Conservation (phyloP, 2,888 invertebrate genomes). For the Cryptocephalus moraei region DNA sequence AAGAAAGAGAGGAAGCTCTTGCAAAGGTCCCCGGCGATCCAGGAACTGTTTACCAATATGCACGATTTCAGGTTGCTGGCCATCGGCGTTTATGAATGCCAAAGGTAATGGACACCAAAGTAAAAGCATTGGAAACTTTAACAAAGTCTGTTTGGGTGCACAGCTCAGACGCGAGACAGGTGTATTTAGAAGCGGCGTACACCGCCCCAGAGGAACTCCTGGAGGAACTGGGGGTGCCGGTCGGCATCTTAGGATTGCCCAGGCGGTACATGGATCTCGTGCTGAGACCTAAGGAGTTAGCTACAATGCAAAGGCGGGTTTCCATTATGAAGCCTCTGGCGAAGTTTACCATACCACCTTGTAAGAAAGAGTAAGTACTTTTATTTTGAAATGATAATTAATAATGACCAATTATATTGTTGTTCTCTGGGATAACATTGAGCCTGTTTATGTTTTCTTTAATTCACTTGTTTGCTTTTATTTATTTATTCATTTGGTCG, state of each 20-base stretch:
- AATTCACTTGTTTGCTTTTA: no score
- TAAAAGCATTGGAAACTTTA: not conserved
- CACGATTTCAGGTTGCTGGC: conserved; percentile 51
- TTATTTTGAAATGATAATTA: not conserved
- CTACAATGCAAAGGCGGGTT: conserved; percentile 18
- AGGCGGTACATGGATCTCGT: conserved; percentile 48
- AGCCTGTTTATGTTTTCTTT: no score
- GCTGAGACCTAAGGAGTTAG: conserved; percentile 34
- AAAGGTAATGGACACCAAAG: not conserved
- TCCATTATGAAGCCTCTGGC: conserved; percentile 20
- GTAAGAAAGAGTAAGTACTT: not conserved
- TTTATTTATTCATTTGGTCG: no score
- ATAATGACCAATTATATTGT: no score
- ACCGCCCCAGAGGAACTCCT: conserved; percentile 47
- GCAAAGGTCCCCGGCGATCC: conserved; percentile 47
- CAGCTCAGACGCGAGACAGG: conserved; percentile 37
- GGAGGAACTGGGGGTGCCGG: conserved; percentile 35
- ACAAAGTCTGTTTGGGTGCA: not conserved
- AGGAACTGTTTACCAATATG: conserved; percentile 47
- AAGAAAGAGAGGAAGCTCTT: conserved; percentile 46
- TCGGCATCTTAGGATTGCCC: conserved; percentile 51
- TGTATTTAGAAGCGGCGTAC: conserved; percentile 44
- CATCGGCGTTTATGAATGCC: conserved; percentile 38
- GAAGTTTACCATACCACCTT: conserved; percentile 27
- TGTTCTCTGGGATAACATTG: no score